Evolutionary conservation across 1,140 invertebrate species (phyloP), one percentile per base, ranked within the genome.

Genomic region (Drosophila nannoptera): DNA sequence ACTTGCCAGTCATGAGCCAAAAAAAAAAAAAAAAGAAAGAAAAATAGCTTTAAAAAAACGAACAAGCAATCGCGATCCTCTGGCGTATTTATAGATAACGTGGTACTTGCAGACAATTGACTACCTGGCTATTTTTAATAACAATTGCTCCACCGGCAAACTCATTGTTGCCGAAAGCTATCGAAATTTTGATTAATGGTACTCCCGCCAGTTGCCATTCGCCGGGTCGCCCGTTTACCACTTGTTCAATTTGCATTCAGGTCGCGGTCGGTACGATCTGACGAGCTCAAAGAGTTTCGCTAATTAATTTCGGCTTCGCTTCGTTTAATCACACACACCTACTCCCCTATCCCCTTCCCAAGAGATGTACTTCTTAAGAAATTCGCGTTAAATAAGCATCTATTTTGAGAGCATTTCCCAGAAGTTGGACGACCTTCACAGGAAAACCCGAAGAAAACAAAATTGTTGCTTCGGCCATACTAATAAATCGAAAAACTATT

Each of bases 361-460:
- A 29, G 49, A 56, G 38, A 66, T 59, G 4, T 65, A 62, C 40
- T 42, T 33, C 48, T 67, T 40, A 71, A 71, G 69, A 60, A 46
- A 68, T 49, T 63, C 35, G 52, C 52, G 73, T 86, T 82, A 86
- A 86, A 74, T 86, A 82, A 86, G 86, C 82, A 82, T 50, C 77
- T 86, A 86, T 86, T 86, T 84, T 81, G 80, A 86, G 73, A 84
- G 74, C 43, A 49, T 46, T 70, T 69, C 43, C 55, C 61, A 72
- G 58, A 59, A 73, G 58, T 70, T 76, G 49, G 48, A 70, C 81
- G 81, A 86, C 81, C 81, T 86, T 86, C 81, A 84, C 49, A 33
- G 43, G 9, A 31, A 50, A 4, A 14, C 8, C 9, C 4, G 2
- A 58, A 56, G 4, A 42, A 42, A 42, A 4, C 4, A 9, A 42